Base-by-base conservation (phyloP, 1,140 invertebrate genomes). In the Pseudomyrmex pallidus region DNA sequence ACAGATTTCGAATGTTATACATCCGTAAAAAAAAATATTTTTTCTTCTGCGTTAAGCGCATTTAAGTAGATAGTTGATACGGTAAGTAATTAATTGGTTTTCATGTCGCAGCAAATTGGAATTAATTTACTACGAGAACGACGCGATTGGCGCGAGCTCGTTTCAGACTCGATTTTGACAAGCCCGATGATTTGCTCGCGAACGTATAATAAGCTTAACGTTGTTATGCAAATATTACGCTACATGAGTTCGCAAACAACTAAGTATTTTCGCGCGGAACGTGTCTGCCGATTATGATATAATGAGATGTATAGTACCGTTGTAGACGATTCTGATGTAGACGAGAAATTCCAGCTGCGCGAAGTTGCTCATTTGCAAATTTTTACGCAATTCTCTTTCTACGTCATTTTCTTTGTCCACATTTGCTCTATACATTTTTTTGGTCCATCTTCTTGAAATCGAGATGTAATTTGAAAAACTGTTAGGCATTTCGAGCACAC, bases 201-300 rank as follows among this genome's bases (percentile, higher is more conserved):
- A 57, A 35, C 4, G 35, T 74, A 54, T 88, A 88, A 84, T 88
- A 86, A 84, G 87, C 84, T 89, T 89, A 86, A 86, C 56, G 56
- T 84, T 76, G 87, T 88, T 88, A 89, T 88, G 87, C 78, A 88
- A 88, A 89, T 84, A 78, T 86, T 84, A 52, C 84, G 84, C 56
- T 88, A 84, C 84, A 76, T 70, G 74, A 89, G 87, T 88, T 88
- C 22, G 63, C 80, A 76, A 89, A 89, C 87, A 89, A 88, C 88
- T 88, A 80, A 84, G 80, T 83, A 77, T 88, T 80, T 62, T 87
- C 48, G 62, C 48, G 64, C 82, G 57, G 68, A 77, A 76, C 17
- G 22, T 85, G 76, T 61, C 67, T 74, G 72, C 67, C 56, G 62
- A 54, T 77, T 73, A 72, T 48, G 64, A 57, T n/a, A 52, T 50